Evolutionary conservation across 2,113 vertebrate species (phyloP).

Genomic region (Piaya cayana): DNA sequence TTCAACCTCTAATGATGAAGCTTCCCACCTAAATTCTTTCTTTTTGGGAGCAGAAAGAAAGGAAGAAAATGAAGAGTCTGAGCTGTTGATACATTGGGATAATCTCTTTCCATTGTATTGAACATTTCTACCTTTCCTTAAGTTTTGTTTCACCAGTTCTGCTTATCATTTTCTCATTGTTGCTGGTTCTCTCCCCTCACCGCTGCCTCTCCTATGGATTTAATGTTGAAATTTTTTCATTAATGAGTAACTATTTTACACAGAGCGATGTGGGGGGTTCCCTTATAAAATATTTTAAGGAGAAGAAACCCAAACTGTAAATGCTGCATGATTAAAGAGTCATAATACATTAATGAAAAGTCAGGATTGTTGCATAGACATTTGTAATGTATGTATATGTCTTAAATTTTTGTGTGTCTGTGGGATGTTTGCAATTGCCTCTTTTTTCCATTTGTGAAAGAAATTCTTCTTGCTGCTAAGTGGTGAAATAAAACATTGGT

Average conservation of each 20-base stretch:
- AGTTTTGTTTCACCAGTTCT: slow-evolving; percentile 76
- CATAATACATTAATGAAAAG: slow-evolving; percentile 59
- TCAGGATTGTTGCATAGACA: slow-evolving; percentile 64
- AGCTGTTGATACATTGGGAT: slow-evolving; percentile 80
- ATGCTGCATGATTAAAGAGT: slow-evolving; percentile 67
- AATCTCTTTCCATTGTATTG: slow-evolving; percentile 78
- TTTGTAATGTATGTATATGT: slow-evolving; percentile 67
- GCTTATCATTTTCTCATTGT: slow-evolving; percentile 61
- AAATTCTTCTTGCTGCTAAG: slow-evolving; percentile 64
- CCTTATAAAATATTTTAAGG: slow-evolving; percentile 9
- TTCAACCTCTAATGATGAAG: slow-evolving; percentile 80
- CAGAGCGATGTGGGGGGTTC: slow-evolving; percentile 22
- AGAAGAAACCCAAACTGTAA: slow-evolving; percentile 27
- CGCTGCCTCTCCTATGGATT: slow-evolving; percentile 46
- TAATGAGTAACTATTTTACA: slow-evolving; percentile 43
- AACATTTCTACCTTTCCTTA: slow-evolving; percentile 76
- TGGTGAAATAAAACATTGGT: slow-evolving; percentile 69
- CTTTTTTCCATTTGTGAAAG: slow-evolving; percentile 66
- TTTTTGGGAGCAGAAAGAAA: slow-evolving; percentile 80
- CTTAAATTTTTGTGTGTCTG: slow-evolving; percentile 64
- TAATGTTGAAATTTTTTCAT: slow-evolving; percentile 53
- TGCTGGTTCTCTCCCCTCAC: slow-evolving; percentile 23
- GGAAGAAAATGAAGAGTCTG: slow-evolving; percentile 81
- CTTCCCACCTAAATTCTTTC: slow-evolving; percentile 82
- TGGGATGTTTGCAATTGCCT: slow-evolving; percentile 64